Evolutionary conservation across 2,113 vertebrate genomes (phyloP), one percentile per base, ranked within the genome.

Genomic region (Neopipo cinnamomea): DNA sequence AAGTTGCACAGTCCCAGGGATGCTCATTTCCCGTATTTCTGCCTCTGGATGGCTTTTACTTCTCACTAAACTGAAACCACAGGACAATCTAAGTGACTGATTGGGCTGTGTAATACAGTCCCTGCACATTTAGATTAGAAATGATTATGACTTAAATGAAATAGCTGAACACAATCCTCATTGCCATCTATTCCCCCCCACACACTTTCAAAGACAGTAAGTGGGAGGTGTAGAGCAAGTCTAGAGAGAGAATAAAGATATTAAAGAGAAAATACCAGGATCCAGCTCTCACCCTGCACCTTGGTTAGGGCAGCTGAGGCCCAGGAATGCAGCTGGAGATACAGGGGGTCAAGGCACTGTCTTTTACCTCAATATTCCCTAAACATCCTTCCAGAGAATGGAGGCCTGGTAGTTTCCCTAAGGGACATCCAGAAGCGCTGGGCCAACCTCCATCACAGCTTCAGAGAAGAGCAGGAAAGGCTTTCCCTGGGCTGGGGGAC

Each of bases 71-170:
- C 96, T 86, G 92, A 88, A 97, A n/a, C 80, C 2, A 13, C 93
- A 59, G 92, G 71, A 82, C 96, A 97, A 96, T 96, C 91, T 85
- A 91, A 10, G 93, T 96, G 97, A 97, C 74, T 77, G 97, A 98
- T 96, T 83, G 97, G 95, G 76, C 93, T 18, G 10, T 58, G 97
- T 73, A 96, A 96, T 84, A 92, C 94, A 96, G 95, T 79, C 74
- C 91, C 91, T 74, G 89, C 95, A 93, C 74, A 78, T 93, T 97
- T 95, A 96, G 96, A 97, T 98, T 98, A 97, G 96, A 91, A 95
- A 91, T 91, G 81, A 97, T 98, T 97, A 97, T 88, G 93, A 92
- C 91, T 97, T 91, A 91, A 96, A 97, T 95, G 91, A 97, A 97
- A 97, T 39, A 97, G 97, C 95, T 85, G 95, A 97, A 91, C 74